Conservation (phyloP, 2,113 vertebrate species). For the Prionailurus viverrinus region DNA sequence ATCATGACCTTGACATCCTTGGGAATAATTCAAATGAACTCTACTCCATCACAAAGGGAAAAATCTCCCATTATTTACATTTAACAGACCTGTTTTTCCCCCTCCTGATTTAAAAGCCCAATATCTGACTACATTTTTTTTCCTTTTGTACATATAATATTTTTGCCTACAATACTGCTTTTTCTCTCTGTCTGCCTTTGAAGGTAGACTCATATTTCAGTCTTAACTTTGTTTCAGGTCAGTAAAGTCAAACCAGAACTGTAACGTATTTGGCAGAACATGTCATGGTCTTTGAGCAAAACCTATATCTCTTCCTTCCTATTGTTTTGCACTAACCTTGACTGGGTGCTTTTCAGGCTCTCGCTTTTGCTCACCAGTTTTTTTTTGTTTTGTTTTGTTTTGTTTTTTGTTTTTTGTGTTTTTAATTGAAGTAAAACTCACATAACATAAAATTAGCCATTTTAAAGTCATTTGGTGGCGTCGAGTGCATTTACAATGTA, state of each 20-base stretch:
- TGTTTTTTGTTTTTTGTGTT: background rate
- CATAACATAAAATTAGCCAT: background rate
- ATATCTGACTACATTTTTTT: background rate
- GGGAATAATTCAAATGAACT: conserved; percentile 59
- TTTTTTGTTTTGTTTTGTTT: background rate
- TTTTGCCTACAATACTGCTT: conserved; percentile 6
- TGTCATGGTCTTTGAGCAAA: background rate
- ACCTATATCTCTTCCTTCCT: background rate
- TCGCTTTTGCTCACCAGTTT: background rate
- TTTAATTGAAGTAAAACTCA: background rate
- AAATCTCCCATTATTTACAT: conserved; percentile 44
- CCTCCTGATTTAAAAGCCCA: background rate
- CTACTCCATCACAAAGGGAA: conserved; percentile 19
- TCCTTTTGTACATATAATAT: background rate
- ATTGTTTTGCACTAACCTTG: background rate
- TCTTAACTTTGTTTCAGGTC: conserved; percentile 48
- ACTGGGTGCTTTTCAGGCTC: background rate
- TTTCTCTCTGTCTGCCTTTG: conserved; percentile 44
- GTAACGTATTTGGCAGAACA: background rate
- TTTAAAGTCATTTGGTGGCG: background rate
- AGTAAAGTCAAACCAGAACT: conserved; percentile 23
- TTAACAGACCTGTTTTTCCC: conserved; percentile 35
- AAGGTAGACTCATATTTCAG: conserved; percentile 25
- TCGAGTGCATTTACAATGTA: background rate
- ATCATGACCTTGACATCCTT: conserved; percentile 58